phyloP scores from a whole-genome alignment of 1,140 invertebrate genomes.

The Drosophila neocordata region DNA sequence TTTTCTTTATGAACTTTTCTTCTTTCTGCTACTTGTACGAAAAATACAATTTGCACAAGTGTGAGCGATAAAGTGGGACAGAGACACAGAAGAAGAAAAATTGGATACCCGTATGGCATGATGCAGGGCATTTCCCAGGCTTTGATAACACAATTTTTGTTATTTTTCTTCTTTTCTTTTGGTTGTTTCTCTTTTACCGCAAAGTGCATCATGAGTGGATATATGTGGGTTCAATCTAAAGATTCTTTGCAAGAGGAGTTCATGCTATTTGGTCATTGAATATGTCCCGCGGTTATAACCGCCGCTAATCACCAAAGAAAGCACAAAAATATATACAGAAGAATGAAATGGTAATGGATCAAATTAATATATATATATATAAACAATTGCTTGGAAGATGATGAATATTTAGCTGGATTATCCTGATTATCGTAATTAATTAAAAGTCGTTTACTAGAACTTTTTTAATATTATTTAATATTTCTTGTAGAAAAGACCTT shows the following conservation, averaged over 20 bases:
- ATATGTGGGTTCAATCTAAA: conserved; percentile 60
- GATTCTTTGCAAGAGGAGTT: background rate
- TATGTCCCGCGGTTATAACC: conserved; percentile 57
- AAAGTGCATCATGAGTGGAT: conserved; percentile 62
- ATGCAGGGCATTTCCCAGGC: conserved; percentile 79
- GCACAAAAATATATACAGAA: conserved; percentile 32
- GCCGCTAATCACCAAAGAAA: conserved; percentile 50
- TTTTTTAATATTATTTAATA: background rate
- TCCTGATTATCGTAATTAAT: background rate
- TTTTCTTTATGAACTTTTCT: conserved; percentile 21
- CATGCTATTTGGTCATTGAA: conserved; percentile 31
- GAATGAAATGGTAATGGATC: conserved; percentile 25
- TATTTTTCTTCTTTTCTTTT: conserved; percentile 36
- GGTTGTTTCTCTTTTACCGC: conserved; percentile 73
- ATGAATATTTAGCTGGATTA: background rate
- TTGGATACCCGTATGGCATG: conserved; percentile 29
- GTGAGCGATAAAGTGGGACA: background rate
- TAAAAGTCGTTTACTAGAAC: too few relatives aligned
- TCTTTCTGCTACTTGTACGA: conserved; percentile 64
- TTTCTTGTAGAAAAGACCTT: background rate
- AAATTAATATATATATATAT: background rate
- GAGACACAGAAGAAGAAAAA: background rate
- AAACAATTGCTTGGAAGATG: background rate
- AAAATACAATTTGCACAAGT: conserved; percentile 56
- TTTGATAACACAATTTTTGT: conserved; percentile 78